Evolutionary conservation across 2,113 vertebrate genomes (phyloP).

Genomic region (Otolemur garnettii): DNA sequence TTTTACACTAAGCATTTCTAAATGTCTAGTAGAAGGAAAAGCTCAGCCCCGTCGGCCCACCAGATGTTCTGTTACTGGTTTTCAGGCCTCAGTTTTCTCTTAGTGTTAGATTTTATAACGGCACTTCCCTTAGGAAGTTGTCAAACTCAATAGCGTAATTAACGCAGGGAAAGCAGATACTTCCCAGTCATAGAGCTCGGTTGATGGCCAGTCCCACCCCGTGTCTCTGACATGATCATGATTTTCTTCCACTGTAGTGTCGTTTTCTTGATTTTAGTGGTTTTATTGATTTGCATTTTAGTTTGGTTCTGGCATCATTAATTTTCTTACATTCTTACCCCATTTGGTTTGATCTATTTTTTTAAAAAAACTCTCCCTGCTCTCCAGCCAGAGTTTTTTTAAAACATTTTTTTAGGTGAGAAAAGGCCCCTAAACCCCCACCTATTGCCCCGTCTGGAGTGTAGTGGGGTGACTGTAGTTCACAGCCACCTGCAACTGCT

Average conservation of each 20-base stretch:
- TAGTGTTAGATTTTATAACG: not conserved
- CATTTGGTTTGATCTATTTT: not conserved
- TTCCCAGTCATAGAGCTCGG: not conserved
- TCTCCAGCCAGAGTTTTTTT: not conserved
- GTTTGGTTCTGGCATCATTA: not conserved
- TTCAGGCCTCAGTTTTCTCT: constrained; percentile 23
- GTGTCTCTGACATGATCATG: not conserved
- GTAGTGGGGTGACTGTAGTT: no score
- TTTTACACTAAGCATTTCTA: constrained; percentile 16
- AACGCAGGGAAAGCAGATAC: not conserved
- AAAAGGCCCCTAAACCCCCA: no score
- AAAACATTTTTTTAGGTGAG: not conserved
- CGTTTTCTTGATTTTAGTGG: not conserved
- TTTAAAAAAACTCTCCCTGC: not conserved
- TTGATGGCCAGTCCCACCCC: not conserved
- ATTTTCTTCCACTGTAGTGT: constrained; percentile 21
- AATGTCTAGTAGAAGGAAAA: constrained; percentile 13
- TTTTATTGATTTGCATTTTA: not conserved
- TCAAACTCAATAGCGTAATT: constrained; percentile 15
- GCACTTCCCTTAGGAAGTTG: not conserved
- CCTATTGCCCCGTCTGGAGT: no score
- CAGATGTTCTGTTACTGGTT: not conserved
- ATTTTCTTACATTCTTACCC: not conserved
- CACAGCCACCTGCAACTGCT: no score
- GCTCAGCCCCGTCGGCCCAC: not conserved